A percentile compares a stretch with the other conserved stretches of the same genome.
Evolutionary conservation across 2,113 vertebrate genomes (phyloP).

Genomic region (Mesitornis unicolor): DNA sequence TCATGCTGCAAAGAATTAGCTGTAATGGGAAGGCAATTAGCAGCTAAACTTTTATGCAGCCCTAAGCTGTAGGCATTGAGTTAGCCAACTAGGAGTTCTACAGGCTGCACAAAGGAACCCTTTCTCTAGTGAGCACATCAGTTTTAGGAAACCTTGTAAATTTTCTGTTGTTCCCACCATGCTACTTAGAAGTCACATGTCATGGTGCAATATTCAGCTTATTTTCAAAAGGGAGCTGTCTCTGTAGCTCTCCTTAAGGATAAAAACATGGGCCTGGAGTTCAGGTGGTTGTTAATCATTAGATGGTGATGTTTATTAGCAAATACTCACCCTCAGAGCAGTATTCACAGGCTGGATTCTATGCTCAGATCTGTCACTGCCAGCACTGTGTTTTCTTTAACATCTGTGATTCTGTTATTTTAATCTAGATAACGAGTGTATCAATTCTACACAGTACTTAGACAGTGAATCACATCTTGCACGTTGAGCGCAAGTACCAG

Average conservation of each 20-base stretch:
- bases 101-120: background rate
- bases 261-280: background rate
- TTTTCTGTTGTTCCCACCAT: background rate
- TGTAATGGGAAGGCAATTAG: conserved; percentile 1
- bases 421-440: background rate
- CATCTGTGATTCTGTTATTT: background rate
- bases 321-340: background rate
- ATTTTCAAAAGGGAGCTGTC: background rate
- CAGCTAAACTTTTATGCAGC: conserved; percentile 7
- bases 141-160: background rate
- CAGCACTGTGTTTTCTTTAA: background rate
- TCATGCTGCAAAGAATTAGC: conserved; percentile 7
- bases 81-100: background rate
- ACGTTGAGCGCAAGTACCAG: rapidly evolving
- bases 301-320: background rate
- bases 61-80: conserved; percentile 5
- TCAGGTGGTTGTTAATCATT: background rate
- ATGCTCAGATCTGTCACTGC: background rate
- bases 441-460: rapidly evolving
- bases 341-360: background rate
- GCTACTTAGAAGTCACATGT: background rate
- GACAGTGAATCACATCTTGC: background rate
- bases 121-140: background rate
- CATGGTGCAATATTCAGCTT: background rate
- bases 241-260: background rate